phyloP scores from a whole-genome alignment of 2,888 invertebrate genomes.

The Ceraclea dissimilis region DNA sequence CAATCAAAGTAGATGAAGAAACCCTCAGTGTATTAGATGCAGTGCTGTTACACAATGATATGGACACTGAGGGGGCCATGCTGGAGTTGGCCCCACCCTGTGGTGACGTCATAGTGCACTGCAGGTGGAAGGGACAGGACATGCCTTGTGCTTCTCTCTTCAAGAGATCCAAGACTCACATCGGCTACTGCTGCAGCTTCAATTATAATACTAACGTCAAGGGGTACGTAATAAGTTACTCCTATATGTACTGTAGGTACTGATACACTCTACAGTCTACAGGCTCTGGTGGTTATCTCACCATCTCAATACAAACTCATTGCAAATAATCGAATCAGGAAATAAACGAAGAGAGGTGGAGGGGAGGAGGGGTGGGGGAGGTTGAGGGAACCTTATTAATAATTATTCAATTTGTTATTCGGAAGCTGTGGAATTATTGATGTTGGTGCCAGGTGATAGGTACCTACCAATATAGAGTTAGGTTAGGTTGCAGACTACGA shows the following conservation, averaged over 20 bases:
- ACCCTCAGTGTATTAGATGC: conserved; percentile 28
- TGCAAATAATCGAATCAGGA: too few relatives aligned
- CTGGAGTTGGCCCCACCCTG: conserved; percentile 30
- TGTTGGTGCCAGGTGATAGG: too few relatives aligned
- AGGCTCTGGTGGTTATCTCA: too few relatives aligned
- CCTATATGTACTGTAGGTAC: background rate
- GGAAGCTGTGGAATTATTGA: too few relatives aligned
- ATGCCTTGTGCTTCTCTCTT: conserved; percentile 31
- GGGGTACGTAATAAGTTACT: conserved; percentile 25
- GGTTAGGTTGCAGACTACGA: too few relatives aligned
- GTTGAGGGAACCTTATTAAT: too few relatives aligned
- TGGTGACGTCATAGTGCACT: conserved; percentile 31
- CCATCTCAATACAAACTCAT: too few relatives aligned
- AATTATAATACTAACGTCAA: conserved; percentile 30
- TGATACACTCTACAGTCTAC: too few relatives aligned
- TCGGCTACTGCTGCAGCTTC: conserved; percentile 37
- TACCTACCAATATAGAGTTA: too few relatives aligned
- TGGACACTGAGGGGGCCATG: conserved; percentile 27
- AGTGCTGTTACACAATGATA: conserved; percentile 29
- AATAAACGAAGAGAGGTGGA: too few relatives aligned
- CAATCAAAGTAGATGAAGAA: conserved; percentile 25
- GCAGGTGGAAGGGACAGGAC: conserved; percentile 31
- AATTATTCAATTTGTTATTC: too few relatives aligned
- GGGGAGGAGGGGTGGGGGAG: too few relatives aligned
- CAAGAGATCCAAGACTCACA: conserved; percentile 28